phyloP scores from a whole-genome alignment of 2,888 invertebrate genomes.

The Philereme transversata region DNA sequence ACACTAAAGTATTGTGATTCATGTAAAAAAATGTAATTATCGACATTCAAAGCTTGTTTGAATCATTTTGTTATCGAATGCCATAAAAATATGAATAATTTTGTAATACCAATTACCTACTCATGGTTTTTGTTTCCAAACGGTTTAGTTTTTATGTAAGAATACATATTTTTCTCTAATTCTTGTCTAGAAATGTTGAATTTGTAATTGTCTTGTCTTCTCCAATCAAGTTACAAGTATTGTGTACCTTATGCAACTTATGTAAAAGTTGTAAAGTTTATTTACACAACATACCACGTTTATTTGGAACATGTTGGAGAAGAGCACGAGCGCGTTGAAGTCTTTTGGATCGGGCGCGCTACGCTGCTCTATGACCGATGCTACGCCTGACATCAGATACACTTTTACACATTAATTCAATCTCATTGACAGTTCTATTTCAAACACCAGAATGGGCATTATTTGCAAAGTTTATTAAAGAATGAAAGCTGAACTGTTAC shows the following conservation, averaged over 20 bases:
- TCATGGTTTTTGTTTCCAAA: neutral
- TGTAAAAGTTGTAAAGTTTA: too few relatives aligned
- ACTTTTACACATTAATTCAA: conserved; percentile 5
- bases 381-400: neutral
- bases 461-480: conserved; percentile 29
- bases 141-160: conserved; percentile 7
- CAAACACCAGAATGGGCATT: conserved; percentile 2
- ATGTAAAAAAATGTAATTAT: too few relatives aligned
- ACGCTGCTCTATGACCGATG: conserved; percentile 2
- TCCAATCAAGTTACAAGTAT: neutral
- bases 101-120: neutral
- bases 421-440: conserved; percentile 3
- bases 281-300: too few relatives aligned
- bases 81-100: neutral
- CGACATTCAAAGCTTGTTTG: too few relatives aligned
- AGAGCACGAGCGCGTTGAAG: conserved; percentile 35
- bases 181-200: neutral
- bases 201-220: neutral
- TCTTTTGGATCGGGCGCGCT: conserved; percentile 32
- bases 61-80: too few relatives aligned
- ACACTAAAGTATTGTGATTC: too few relatives aligned
- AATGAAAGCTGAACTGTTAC: conserved; percentile 66
- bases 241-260: neutral
- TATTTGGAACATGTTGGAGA: too few relatives aligned
- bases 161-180: neutral